phyloP scores from a whole-genome alignment of 2,888 invertebrate species.

The Epinotia bilunana region DNA sequence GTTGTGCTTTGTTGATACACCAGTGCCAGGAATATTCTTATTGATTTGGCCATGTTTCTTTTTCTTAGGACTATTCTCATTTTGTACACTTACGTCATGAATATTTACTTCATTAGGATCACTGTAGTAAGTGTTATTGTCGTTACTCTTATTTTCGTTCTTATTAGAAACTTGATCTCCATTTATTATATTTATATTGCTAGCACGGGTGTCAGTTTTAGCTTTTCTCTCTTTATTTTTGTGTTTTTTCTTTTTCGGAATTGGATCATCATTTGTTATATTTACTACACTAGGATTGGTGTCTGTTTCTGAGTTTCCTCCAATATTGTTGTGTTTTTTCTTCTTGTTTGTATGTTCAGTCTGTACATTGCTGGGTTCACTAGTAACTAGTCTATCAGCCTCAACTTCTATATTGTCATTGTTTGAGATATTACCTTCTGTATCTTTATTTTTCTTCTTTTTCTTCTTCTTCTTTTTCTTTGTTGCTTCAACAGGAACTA shows the following conservation, averaged over 20 bases:
- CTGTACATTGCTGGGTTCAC: slow-evolving; percentile 38
- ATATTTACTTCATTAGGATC: slow-evolving; percentile 14
- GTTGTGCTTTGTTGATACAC: background rate
- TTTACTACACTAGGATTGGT: background rate
- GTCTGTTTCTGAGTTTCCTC: slow-evolving; percentile 41
- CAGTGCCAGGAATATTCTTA: background rate
- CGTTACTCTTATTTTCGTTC: slow-evolving; percentile 45
- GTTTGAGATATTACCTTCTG: slow-evolving; percentile 39
- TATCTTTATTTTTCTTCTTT: slow-evolving; percentile 63
- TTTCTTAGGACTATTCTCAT: slow-evolving; percentile 38
- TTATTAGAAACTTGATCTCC: slow-evolving; percentile 16
- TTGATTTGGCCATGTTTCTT: slow-evolving; percentile 22
- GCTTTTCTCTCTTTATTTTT: slow-evolving; percentile 39
- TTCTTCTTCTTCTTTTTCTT: slow-evolving; percentile 76
- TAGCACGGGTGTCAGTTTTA: slow-evolving; percentile 28
- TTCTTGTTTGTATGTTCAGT: slow-evolving; percentile 51
- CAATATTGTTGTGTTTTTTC: slow-evolving; percentile 29
- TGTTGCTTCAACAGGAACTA: slow-evolving; percentile 64
- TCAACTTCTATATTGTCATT: slow-evolving; percentile 41
- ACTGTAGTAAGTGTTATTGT: slow-evolving; percentile 9
- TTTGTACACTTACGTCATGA: slow-evolving; percentile 11
- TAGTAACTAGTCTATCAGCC: slow-evolving; percentile 50
- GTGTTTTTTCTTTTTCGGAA: slow-evolving; percentile 44
- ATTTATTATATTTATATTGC: background rate
- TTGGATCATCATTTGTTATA: background rate